Percentiles rank a stretch among this genome's conserved stretches.
Evolutionary conservation across 92 coral and sea anemone species (phyloP).

Genomic region (Micromussa lordhowensis): DNA sequence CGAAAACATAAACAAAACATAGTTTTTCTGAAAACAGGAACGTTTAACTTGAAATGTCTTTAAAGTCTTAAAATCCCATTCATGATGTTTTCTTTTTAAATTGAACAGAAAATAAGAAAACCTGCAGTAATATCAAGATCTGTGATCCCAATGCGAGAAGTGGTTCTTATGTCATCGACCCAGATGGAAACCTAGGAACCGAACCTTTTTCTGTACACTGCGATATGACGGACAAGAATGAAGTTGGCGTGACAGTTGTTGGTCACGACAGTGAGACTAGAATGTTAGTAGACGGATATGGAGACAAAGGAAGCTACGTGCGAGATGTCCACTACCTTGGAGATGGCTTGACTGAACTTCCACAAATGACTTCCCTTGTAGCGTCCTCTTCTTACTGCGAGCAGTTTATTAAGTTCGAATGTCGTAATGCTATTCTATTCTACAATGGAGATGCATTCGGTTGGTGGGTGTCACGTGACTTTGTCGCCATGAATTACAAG

Average conservation of each 20-base stretch:
- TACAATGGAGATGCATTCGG: neutral
- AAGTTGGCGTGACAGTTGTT: conserved; percentile 63
- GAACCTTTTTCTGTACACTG: conserved; percentile 53
- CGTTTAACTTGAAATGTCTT: no score
- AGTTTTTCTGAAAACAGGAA: no score
- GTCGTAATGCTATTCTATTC: neutral
- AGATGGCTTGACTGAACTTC: neutral
- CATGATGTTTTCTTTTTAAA: no score
- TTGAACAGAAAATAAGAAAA: neutral
- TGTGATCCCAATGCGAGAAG: conserved; percentile 3
- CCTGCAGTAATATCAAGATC: conserved; percentile 41
- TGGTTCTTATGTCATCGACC: conserved; percentile 51
- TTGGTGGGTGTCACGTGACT: conserved; percentile 56
- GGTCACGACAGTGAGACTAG: conserved; percentile 59
- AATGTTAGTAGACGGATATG: conserved; percentile 15
- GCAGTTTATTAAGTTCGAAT: conserved; percentile 57
- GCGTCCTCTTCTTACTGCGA: conserved; percentile 32
- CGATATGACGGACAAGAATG: conserved; percentile 59
- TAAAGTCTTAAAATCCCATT: no score
- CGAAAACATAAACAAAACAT: no score
- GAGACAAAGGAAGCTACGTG: conserved; percentile 9
- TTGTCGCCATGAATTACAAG: conserved; percentile 42
- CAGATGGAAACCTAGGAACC: conserved; percentile 39
- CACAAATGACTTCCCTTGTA: conserved; percentile 11
- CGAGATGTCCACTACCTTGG: conserved; percentile 20